These are phyloP conservation scores for Colletes latitarsis DNA, from an alignment of 1,140 invertebrate species.

Conservation along the genomic window DNA sequence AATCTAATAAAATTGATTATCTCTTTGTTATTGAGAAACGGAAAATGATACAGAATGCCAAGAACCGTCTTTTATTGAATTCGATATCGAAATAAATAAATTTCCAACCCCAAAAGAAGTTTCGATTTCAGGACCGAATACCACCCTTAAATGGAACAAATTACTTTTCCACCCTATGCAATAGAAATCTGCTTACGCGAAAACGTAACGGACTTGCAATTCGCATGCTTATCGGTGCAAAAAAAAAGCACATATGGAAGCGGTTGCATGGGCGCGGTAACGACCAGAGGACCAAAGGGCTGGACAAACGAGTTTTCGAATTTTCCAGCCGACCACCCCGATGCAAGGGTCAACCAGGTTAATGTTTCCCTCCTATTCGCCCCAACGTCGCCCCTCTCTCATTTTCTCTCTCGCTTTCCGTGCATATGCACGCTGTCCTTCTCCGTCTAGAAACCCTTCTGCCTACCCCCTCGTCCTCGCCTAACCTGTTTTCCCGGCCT, in stretches of 20 bases:
- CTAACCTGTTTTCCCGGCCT: not conserved
- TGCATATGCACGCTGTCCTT: not conserved
- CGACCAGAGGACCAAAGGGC: slow-evolving; percentile 50
- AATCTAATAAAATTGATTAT: no score
- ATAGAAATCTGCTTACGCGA: slow-evolving; percentile 24
- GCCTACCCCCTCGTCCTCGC: no score
- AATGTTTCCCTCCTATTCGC: slow-evolving; percentile 52
- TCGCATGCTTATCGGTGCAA: slow-evolving; percentile 52
- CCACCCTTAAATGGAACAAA: no score
- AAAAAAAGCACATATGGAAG: slow-evolving; percentile 57
- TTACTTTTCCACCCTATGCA: not conserved
- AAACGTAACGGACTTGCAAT: slow-evolving; percentile 18
- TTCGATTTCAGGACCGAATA: no score
- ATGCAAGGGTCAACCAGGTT: slow-evolving; percentile 54
- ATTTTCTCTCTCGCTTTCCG: not conserved
- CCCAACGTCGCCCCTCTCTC: slow-evolving; percentile 12
- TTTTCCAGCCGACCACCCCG: slow-evolving; percentile 56
- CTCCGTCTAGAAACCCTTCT: not conserved
- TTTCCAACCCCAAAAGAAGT: no score
- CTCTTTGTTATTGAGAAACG: no score
- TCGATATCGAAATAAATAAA: no score
- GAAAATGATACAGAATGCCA: no score
- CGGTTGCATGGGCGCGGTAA: slow-evolving; percentile 44
- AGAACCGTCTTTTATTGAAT: no score
- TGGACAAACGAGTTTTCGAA: slow-evolving; percentile 63